Evolutionary conservation across 2,113 vertebrate genomes (phyloP), one percentile per base, ranked within the genome.

Genomic region (Oreochromis tanganicae): DNA sequence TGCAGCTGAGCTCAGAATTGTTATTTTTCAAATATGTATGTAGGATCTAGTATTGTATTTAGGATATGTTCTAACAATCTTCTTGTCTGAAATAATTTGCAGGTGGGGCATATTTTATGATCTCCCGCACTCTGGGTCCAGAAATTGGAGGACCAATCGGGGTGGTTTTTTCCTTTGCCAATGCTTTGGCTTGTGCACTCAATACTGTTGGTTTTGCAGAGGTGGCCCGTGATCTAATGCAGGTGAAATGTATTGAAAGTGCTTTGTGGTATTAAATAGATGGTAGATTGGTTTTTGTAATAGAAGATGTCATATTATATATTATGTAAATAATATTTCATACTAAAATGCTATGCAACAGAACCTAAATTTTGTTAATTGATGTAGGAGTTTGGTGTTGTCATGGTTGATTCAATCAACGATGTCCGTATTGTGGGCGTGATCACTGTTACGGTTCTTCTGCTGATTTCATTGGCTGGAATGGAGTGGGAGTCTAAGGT

Each of bases 401-500:
- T 91, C 19, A 96, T 97, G 81, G 90, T 87, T 2, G 95, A 96
- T 68, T 57, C 21, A 0, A 0, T 80, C 50, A 97, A 96, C 5
- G 95, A 96, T 10, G 93, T 96, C 13, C 88, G 94, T 9, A 96
- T 97, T 3, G 73, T 96, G 29, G 95, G 95, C 1, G 84, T 96
- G 52, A 85, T 96, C 86, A 97, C 95, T 0, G 63, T 96, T 66
- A 96, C 94, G 0, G 0, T 91, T 38, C 94, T 97, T 46, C 91
- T 97, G 24, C 68, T 95, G 43, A 93, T 97, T 24, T 95, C 94
- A 24, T 32, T 96, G 88, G 96, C 95, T 68, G 95, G 96, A 73
- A 94, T 97, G 94, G 95, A 96, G 86, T 97, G 96, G 97, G 95
- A 96, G 79, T 94, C 95, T 9, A 96, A 97, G 95, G 95, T 96